Conservation (phyloP, 2,888 invertebrate species). For the Penaeus monodon region DNA sequence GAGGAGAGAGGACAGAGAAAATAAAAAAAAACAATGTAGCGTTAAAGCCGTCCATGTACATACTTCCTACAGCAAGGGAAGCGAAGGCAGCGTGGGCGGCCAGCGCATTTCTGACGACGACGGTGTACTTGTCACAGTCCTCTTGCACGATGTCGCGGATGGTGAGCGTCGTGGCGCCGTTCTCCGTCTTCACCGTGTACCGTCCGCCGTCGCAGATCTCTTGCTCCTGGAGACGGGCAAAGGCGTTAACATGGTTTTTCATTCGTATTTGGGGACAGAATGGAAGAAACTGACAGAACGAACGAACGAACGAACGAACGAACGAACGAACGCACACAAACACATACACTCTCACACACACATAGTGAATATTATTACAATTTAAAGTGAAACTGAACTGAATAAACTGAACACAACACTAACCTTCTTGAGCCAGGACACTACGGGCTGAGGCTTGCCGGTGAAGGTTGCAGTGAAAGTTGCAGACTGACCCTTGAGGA, state of each 20-base stretch:
- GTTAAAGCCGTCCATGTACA: neutral
- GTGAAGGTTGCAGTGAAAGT: conserved; percentile 50
- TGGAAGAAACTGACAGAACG: too few species aligned
- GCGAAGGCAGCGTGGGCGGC: conserved; percentile 79
- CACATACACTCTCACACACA: neutral
- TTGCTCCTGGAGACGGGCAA: conserved; percentile 70
- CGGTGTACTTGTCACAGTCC: conserved; percentile 84
- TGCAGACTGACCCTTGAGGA: conserved; percentile 66
- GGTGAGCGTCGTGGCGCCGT: conserved; percentile 77
- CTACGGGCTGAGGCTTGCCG: conserved; percentile 77
- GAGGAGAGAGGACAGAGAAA: too few species aligned
- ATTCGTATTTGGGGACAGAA: too few species aligned
- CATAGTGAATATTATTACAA: too few species aligned
- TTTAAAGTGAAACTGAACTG: neutral
- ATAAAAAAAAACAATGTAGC: too few species aligned
- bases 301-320: too few species aligned
- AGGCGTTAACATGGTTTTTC: neutral
- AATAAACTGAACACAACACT: conserved; percentile 69
- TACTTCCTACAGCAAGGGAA: conserved; percentile 78
- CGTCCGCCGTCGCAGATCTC: conserved; percentile 69
- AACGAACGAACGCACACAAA: too few species aligned
- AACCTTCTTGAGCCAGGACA: conserved; percentile 81
- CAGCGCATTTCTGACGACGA: conserved; percentile 78
- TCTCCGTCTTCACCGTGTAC: conserved; percentile 73
- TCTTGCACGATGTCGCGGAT: conserved; percentile 79